Evolutionary conservation across 2,888 invertebrate species (phyloP).

Genomic region (Drosophila nr. fundita): DNA sequence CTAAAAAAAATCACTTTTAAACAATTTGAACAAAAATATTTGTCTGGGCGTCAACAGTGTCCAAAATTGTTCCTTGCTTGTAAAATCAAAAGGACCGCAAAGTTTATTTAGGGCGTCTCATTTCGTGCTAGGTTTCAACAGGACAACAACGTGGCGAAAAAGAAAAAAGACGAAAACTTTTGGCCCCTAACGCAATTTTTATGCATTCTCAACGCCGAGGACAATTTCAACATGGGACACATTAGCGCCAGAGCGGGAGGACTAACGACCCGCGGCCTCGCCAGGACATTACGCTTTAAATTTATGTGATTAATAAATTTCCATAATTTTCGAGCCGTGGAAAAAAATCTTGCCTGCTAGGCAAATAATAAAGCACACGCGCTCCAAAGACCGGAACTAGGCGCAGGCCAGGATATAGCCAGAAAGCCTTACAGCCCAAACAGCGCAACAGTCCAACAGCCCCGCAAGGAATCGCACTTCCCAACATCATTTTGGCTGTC

Average conservation of each 20-base stretch:
- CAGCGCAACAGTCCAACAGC: slow-evolving; percentile 31
- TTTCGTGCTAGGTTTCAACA: background rate
- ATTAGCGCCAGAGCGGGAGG: slow-evolving; percentile 65
- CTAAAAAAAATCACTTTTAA: slow-evolving; percentile 72
- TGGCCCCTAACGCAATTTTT: slow-evolving; percentile 73
- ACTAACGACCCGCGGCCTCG: slow-evolving; percentile 59
- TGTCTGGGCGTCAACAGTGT: slow-evolving; percentile 72
- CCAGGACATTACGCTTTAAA: slow-evolving; percentile 77
- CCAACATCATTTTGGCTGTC: slow-evolving; percentile 50
- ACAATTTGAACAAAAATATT: slow-evolving; percentile 77
- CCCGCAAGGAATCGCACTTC: slow-evolving; percentile 47
- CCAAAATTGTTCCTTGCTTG: slow-evolving; percentile 38
- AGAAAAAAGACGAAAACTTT: slow-evolving; percentile 32
- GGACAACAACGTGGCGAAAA: slow-evolving; percentile 16
- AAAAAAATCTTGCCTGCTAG: slow-evolving; percentile 47
- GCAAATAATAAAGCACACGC: slow-evolving; percentile 58
- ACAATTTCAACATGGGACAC: slow-evolving; percentile 73
- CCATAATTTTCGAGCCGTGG: slow-evolving; percentile 72
- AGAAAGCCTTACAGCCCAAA: background rate
- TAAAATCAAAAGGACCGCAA: slow-evolving; percentile 68
- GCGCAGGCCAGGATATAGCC: slow-evolving; percentile 25
- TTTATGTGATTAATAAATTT: slow-evolving; percentile 82
- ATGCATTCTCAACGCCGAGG: slow-evolving; percentile 59
- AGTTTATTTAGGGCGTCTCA: slow-evolving; percentile 68
- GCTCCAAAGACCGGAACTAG: slow-evolving; percentile 44